These are phyloP conservation scores for Laticauda laticaudata DNA, from an alignment of 2,113 vertebrate genomes.

Conservation along the genomic window DNA sequence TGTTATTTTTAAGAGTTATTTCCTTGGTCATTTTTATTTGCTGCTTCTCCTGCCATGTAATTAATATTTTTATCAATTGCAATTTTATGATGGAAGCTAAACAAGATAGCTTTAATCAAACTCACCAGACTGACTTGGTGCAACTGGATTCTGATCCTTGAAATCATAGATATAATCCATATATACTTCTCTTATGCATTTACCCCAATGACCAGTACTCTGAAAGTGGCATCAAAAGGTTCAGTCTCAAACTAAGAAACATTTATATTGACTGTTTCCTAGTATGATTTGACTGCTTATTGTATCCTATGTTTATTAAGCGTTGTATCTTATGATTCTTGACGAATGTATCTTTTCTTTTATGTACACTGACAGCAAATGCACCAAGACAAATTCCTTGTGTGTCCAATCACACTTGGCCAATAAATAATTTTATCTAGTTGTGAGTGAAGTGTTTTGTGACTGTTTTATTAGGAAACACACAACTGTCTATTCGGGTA, in stretches of 20 bases:
- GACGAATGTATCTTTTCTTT: too few relatives aligned
- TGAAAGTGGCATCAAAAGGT: not conserved
- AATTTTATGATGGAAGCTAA: not conserved
- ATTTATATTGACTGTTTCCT: too few relatives aligned
- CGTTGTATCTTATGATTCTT: too few relatives aligned
- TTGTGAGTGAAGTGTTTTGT: not conserved
- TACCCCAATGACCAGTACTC: not conserved
- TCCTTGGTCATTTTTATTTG: not conserved
- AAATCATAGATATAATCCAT: not conserved
- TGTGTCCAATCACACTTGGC: too few relatives aligned
- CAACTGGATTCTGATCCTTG: not conserved
- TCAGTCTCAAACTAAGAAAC: not conserved
- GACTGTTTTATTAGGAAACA: not conserved
- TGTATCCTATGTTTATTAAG: too few relatives aligned
- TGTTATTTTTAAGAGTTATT: not conserved
- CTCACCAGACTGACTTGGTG: not conserved
- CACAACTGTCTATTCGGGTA: not conserved
- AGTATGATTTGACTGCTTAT: too few relatives aligned
- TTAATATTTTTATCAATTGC: not conserved
- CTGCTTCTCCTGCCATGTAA: not conserved
- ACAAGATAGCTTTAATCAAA: not conserved
- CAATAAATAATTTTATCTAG: not conserved
- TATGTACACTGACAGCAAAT: too few relatives aligned
- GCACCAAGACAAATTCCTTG: too few relatives aligned
- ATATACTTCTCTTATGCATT: not conserved